Conservation (phyloP, 2,888 invertebrate species). For the Hoplodrina blanda region DNA sequence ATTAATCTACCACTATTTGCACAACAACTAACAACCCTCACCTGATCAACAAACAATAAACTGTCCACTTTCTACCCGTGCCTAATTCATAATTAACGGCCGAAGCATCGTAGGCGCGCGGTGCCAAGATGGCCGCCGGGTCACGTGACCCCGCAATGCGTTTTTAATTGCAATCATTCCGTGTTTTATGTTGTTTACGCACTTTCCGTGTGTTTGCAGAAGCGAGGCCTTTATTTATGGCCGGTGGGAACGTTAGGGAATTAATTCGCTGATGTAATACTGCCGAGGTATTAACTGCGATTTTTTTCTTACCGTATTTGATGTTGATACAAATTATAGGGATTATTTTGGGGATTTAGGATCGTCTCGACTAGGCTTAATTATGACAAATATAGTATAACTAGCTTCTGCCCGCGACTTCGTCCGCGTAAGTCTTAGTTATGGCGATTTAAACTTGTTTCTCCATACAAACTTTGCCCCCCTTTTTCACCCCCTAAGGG, state of each 20-base stretch:
- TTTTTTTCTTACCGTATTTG: conserved; percentile 43
- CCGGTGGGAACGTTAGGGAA: conserved; percentile 84
- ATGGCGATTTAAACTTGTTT: too few relatives aligned
- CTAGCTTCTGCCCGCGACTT: too few relatives aligned
- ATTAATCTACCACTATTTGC: conserved; percentile 16
- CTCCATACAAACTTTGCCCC: too few relatives aligned
- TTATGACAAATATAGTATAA: too few relatives aligned
- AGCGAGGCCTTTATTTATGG: conserved; percentile 87
- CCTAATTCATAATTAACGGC: conserved; percentile 75
- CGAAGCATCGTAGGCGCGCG: conserved; percentile 49
- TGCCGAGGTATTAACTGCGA: conserved; percentile 54
- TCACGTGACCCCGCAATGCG: conserved; percentile 87
- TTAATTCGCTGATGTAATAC: conserved; percentile 74
- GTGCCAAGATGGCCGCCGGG: conserved; percentile 83
- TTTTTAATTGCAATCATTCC: conserved; percentile 91
- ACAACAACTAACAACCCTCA: conserved; percentile 27
- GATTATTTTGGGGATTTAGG: conserved; percentile 10
- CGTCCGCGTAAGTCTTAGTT: too few relatives aligned
- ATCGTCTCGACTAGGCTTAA: neutral
- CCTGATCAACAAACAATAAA: conserved; percentile 55
- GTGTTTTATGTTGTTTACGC: conserved; percentile 90
- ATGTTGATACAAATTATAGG: conserved; percentile 48
- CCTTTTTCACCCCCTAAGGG: too few relatives aligned
- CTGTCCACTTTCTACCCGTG: conserved; percentile 58
- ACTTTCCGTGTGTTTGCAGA: conserved; percentile 84